Conservation (phyloP, 2,797 vertebrate genomes). For the Morelia viridis region DNA sequence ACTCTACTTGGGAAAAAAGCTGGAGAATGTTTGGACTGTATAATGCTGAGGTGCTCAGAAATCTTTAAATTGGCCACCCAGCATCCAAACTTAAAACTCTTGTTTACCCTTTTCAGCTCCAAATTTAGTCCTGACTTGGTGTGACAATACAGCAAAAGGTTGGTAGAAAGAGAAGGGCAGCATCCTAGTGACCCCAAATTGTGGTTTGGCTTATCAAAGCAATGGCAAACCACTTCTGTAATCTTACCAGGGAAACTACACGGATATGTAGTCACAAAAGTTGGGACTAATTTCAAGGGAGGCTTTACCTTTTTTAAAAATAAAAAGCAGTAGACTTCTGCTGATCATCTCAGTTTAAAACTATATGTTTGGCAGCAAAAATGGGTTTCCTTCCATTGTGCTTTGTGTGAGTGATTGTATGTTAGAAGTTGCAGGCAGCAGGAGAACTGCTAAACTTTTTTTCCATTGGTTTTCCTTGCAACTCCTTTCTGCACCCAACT, state of each 20-base stretch:
- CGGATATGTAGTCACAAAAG: neutral
- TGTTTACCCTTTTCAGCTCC: neutral
- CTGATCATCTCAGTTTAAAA: neutral
- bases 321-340: neutral
- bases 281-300: neutral
- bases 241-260: neutral
- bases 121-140: neutral
- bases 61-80: neutral
- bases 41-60: neutral
- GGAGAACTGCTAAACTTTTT: neutral
- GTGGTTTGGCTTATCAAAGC: neutral
- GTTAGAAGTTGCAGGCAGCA: neutral
- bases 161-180: neutral
- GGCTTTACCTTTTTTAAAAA: neutral
- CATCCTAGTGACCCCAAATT: neutral
- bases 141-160: neutral
- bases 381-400: neutral
- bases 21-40: neutral
- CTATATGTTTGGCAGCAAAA: neutral
- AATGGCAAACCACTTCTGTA: neutral
- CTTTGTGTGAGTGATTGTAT: neutral
- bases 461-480: neutral
- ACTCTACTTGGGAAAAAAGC: neutral
- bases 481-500: neutral
- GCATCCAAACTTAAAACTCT: neutral